These are phyloP conservation scores for Hystrix brachyura DNA, from an alignment of 2,113 vertebrate genomes.

Conservation along the genomic window DNA sequence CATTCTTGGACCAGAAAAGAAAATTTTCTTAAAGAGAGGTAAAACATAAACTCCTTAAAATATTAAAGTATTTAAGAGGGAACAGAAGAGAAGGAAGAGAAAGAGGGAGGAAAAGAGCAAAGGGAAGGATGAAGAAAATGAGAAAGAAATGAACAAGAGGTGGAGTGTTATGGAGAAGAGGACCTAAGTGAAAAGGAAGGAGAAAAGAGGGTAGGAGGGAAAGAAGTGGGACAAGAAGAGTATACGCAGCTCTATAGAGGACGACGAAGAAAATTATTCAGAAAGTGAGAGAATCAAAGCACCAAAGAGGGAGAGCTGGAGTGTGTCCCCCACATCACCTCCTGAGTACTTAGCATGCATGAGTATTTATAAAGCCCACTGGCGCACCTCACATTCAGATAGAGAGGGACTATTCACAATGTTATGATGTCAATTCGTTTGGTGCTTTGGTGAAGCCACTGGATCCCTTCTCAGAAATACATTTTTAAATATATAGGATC, in stretches of 20 bases:
- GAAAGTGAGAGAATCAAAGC: neutral
- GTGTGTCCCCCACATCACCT: neutral
- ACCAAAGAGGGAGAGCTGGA: neutral
- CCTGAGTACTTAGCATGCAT: neutral
- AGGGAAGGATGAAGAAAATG: neutral
- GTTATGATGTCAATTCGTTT: neutral
- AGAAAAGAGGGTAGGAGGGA: neutral
- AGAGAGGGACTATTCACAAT: neutral
- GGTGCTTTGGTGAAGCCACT: neutral
- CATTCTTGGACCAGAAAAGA: constrained; percentile 44
- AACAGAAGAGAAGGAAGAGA: neutral
- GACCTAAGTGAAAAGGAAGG: neutral
- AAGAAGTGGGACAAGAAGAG: neutral
- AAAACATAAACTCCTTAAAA: constrained; percentile 31
- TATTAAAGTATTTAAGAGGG: neutral
- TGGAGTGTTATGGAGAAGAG: neutral
- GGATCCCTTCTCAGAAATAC: constrained; percentile 12
- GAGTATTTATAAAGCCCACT: neutral
- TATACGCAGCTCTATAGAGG: neutral
- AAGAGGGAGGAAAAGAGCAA: neutral
- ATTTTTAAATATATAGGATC: neutral
- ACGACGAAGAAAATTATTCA: neutral
- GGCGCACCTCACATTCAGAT: neutral
- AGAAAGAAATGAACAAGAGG: neutral
- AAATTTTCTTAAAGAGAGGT: constrained; percentile 36